Evolutionary conservation across 2,797 vertebrate species (phyloP).

Genomic region (Schizopygopsis malacanthus): DNA sequence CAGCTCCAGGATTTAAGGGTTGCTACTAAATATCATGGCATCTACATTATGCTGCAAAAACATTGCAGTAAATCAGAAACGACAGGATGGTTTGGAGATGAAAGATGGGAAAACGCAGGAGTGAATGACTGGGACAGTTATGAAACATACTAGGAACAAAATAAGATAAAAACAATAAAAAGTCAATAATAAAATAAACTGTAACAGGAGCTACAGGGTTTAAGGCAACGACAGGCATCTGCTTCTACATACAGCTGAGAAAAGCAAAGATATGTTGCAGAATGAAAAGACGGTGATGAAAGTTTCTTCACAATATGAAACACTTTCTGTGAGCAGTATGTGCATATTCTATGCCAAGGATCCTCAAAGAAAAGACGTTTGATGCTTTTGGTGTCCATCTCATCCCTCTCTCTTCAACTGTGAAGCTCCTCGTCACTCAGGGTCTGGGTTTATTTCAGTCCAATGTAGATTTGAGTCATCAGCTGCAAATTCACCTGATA

Average conservation of each 20-base stretch:
- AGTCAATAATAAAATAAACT: not conserved
- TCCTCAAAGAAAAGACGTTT: not conserved
- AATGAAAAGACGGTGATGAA: conserved; percentile 21
- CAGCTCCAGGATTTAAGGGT: conserved; percentile 23
- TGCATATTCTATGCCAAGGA: no score
- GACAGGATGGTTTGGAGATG: conserved; percentile 40
- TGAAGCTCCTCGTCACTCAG: not conserved
- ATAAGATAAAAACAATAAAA: not conserved
- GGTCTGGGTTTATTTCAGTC: not conserved
- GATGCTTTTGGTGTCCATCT: not conserved
- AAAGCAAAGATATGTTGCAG: not conserved
- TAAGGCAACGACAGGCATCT: not conserved
- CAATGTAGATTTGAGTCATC: conserved; percentile 7
- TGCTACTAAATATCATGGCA: conserved; percentile 19
- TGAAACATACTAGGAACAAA: not conserved
- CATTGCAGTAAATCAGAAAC: conserved; percentile 52
- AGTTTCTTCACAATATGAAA: not conserved
- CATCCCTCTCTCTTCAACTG: not conserved
- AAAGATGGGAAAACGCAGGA: not conserved
- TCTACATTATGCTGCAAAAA: conserved; percentile 4
- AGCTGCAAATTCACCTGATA: not conserved
- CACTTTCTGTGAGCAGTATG: not conserved
- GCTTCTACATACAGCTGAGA: not conserved
- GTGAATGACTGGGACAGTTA: not conserved
- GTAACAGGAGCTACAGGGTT: not conserved